A percentile compares a stretch with the other conserved stretches of the same genome.
Conservation (phyloP, 2,113 vertebrate species). For the Poicephalus meyeri region DNA sequence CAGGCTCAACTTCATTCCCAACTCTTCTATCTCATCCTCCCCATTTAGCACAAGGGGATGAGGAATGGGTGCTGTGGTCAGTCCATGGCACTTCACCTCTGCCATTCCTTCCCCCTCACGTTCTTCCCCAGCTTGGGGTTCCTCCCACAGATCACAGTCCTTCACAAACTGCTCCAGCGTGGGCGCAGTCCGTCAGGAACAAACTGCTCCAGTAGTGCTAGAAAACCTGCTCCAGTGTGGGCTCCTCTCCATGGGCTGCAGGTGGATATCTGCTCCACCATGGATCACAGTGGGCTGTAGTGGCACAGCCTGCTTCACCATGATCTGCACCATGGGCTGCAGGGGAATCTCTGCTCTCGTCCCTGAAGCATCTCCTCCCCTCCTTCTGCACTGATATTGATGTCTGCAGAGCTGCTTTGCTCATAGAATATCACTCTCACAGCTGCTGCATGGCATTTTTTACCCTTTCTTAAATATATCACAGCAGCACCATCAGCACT, state of each 20-base stretch:
- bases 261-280: fast-evolving
- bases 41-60: fast-evolving
- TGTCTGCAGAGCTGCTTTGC: not conserved
- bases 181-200: not conserved
- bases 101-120: not conserved
- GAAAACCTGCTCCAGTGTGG: not conserved
- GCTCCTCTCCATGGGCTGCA: not conserved
- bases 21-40: not conserved
- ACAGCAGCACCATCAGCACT: not conserved
- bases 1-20: not conserved
- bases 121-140: not conserved
- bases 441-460: not conserved
- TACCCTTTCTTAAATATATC: not conserved
- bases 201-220: not conserved
- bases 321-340: fast-evolving
- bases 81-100: not conserved
- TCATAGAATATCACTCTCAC: not conserved
- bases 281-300: not conserved
- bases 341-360: fast-evolving
- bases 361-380: not conserved
- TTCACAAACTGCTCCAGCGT: not conserved
- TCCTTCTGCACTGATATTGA: not conserved
- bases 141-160: not conserved
- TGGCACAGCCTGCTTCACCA: not conserved
- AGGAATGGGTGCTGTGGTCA: not conserved